These are phyloP conservation scores for Cecropterus lyciades DNA, from an alignment of 1,140 invertebrate species.

Conservation along the genomic window DNA sequence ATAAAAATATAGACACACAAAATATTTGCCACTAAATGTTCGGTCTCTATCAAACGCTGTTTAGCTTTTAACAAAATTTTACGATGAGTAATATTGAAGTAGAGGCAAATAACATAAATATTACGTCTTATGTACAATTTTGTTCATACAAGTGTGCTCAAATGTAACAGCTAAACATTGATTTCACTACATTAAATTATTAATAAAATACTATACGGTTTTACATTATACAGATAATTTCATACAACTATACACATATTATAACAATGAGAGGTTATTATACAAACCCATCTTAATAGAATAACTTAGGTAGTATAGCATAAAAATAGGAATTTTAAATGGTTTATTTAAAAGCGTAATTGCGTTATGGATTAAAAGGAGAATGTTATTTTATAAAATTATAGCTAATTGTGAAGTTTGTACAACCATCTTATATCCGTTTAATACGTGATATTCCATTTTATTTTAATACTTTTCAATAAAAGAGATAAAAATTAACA, in stretches of 20 bases:
- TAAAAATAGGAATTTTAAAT: slow-evolving; percentile 1
- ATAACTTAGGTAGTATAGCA: not conserved
- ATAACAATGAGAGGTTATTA: not conserved
- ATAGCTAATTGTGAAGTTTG: not conserved
- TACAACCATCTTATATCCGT: too few relatives aligned
- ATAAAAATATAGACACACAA: slow-evolving; percentile 74
- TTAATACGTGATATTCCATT: too few relatives aligned
- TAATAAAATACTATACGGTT: not conserved
- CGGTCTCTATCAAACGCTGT: slow-evolving; percentile 38
- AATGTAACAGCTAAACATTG: slow-evolving; percentile 3
- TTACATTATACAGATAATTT: slow-evolving; percentile 2
- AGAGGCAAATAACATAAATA: not conserved
- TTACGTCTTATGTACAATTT: not conserved
- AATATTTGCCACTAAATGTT: slow-evolving; percentile 63
- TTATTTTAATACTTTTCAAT: too few relatives aligned
- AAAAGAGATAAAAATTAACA: too few relatives aligned
- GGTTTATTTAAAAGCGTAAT: slow-evolving; percentile 10
- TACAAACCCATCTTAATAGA: slow-evolving; percentile 1
- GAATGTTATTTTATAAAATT: not conserved
- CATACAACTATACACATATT: slow-evolving; percentile 12
- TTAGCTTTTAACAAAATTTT: slow-evolving; percentile 36
- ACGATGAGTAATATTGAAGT: not conserved
- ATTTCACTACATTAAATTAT: slow-evolving; percentile 8
- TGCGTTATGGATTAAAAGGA: not conserved
- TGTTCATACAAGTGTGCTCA: not conserved